Evolutionary conservation across 2,797 vertebrate species (phyloP), one percentile per base, ranked within the genome.

Genomic region (Synaphobranchus kaupii): DNA sequence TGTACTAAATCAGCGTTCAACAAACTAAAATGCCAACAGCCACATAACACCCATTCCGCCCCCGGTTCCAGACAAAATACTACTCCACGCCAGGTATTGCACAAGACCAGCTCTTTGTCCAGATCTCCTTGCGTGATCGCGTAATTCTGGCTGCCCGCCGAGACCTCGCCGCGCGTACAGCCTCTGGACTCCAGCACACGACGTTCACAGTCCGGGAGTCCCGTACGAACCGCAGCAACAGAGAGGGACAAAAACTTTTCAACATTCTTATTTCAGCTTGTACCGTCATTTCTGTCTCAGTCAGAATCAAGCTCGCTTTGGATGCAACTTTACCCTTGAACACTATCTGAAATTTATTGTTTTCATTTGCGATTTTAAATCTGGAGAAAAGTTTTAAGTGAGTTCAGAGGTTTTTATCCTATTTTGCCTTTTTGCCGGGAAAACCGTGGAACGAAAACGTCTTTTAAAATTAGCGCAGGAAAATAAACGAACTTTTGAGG

Each of bases 51-150:
- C 13, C 60, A 50, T 63, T 83, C 63, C 60, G 12, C 60, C 17
- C 73, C 88, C 86, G 81, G 92, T 90, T 95, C 92, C 94, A 71
- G 44, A 20, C 52, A 22, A 66, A n/a, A 48, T 8, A 4, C 1
- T 34, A 90, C 91, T 95, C 96, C 96, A 94, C 89, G 93, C 95
- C 95, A 92, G 93, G 95, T 95, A 91, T 95, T 96, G 92, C 91
- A 87, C 90, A 63, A 92, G 88, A 92, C 95, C 94, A 91, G 88
- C 92, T 94, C 88, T 86, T 86, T 86, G 85, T 87, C 86, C 88
- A 85, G n/a, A 68, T 7, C 56, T 73, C 85, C 76, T 28, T 73
- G 85, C 88, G 88, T 87, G 90, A 73, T 84, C 90, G 91, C 91
- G 91, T 90, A 88, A 83, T 87, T 83, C 87, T 88, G 89, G 87